Evolutionary conservation across 1,140 invertebrate genomes (phyloP), one percentile per base, ranked within the genome.

Genomic region (Temnothorax longispinosus): DNA sequence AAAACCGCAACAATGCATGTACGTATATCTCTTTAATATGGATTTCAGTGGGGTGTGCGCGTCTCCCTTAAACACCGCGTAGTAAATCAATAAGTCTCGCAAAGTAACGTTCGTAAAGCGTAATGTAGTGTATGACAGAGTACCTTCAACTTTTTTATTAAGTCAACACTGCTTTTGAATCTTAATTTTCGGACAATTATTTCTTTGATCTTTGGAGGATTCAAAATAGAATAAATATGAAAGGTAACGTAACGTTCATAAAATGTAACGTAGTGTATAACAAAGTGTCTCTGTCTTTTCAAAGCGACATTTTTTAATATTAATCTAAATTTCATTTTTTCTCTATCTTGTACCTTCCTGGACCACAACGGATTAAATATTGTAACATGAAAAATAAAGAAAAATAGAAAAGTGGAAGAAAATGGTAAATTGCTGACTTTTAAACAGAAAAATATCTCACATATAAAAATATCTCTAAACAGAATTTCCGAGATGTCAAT

Each of bases 11-110:
- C 88, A 88, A 88, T 88, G 78, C 75, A 67, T 50, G 50, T 44
- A 32, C n/a, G 52, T 72, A 60, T 75, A 76, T 85, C 88, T 74
- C 87, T 81, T 90, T 90, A 90, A 86, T 78, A 89, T 74, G 88
- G 58, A 86, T 90, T 88, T 82, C 85, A 89, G 21, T 50, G 62
- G 87, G 54, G 58, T 44, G 50, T 27, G 58, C 15, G 60, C 74
- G 15, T 47, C 52, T 60, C 32, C 18, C 32, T 74, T 50, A 75
- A 84, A 75, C 32, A 69, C 13, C 10, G 41, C 80, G 32, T 54
- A 47, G 80, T 82, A 82, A 82, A 84, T 84, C 80, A 84, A 84
- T 84, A 84, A 74, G 41, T 35, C 69, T 60, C 56, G 27, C 80
- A 35, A 74, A 82, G 80, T 74, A 82, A 72, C 21, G n/a, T 47